These are phyloP conservation scores for Leptinotarsa haldemani DNA, from an alignment of 2,888 invertebrate species.

Conservation along the genomic window DNA sequence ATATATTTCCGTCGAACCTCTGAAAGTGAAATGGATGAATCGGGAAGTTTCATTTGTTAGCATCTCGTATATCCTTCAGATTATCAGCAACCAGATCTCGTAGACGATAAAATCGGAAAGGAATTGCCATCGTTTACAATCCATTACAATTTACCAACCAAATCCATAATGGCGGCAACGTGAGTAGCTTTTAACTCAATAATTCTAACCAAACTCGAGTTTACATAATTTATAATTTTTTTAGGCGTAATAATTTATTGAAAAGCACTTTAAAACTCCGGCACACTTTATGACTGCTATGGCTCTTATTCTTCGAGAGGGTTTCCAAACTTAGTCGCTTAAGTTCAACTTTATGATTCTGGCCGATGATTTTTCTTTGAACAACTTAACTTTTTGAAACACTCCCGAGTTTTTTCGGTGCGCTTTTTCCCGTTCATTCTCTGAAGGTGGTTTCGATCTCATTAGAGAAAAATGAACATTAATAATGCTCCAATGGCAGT, in stretches of 20 bases:
- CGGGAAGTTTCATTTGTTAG: not conserved
- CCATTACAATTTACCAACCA: slow-evolving; percentile 44
- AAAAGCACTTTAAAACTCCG: slow-evolving; percentile 63
- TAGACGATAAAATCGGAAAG: slow-evolving; percentile 11
- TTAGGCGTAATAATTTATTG: slow-evolving; percentile 64
- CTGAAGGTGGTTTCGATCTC: not conserved
- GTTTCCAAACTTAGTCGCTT: slow-evolving; percentile 57
- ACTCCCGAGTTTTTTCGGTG: slow-evolving; percentile 19
- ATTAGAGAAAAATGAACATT: slow-evolving; percentile 20
- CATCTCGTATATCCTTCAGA: slow-evolving; percentile 3
- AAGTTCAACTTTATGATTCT: slow-evolving; percentile 60
- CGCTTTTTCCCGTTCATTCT: slow-evolving; percentile 3
- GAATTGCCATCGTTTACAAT: slow-evolving; percentile 33
- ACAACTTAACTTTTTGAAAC: slow-evolving; percentile 46
- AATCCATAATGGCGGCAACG: slow-evolving; percentile 52
- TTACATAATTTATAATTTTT: slow-evolving; percentile 61
- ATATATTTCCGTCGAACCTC: no score
- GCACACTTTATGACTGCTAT: slow-evolving; percentile 62
- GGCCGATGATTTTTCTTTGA: slow-evolving; percentile 56
- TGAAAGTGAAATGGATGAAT: no score
- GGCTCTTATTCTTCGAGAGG: slow-evolving; percentile 59
- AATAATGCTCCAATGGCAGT: not conserved
- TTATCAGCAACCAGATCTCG: slow-evolving; percentile 13
- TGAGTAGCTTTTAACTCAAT: slow-evolving; percentile 52
- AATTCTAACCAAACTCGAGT: slow-evolving; percentile 49